Conservation (phyloP, 2,797 vertebrate genomes). For the Myotis findleyi region DNA sequence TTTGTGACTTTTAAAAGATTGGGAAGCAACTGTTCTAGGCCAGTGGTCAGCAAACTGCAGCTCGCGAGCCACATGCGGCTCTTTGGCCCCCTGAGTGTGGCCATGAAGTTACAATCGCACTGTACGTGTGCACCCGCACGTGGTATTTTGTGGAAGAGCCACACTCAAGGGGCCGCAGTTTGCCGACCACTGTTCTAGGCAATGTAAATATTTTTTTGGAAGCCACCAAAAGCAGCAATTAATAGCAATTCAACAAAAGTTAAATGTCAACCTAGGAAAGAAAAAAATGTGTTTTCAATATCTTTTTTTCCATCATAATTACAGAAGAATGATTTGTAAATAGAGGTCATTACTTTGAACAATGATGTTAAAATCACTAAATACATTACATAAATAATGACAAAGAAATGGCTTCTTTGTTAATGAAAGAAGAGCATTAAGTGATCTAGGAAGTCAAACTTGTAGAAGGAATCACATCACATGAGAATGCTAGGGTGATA, state of each 20-base stretch:
- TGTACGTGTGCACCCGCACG: accelerated
- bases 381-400: neutral
- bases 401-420: neutral
- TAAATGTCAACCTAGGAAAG: constrained; percentile 1
- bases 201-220: constrained; percentile 4
- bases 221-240: neutral
- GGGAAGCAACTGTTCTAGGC: neutral
- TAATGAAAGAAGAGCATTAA: neutral
- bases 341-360: neutral
- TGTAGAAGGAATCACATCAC: neutral
- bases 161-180: too few relatives aligned
- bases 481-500: neutral
- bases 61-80: too few relatives aligned
- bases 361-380: neutral
- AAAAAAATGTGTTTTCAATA: neutral
- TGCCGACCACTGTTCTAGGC: neutral
- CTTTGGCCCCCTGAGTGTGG: too few relatives aligned
- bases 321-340: neutral
- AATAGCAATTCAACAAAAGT: neutral
- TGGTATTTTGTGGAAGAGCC: too few relatives aligned
- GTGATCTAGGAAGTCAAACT: neutral
- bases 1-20: neutral
- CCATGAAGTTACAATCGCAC: too few relatives aligned
- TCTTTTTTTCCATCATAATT: neutral
- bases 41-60: too few relatives aligned